Conservation (phyloP, 2,888 invertebrate species). For the Pycnomerus fuliginosus region DNA sequence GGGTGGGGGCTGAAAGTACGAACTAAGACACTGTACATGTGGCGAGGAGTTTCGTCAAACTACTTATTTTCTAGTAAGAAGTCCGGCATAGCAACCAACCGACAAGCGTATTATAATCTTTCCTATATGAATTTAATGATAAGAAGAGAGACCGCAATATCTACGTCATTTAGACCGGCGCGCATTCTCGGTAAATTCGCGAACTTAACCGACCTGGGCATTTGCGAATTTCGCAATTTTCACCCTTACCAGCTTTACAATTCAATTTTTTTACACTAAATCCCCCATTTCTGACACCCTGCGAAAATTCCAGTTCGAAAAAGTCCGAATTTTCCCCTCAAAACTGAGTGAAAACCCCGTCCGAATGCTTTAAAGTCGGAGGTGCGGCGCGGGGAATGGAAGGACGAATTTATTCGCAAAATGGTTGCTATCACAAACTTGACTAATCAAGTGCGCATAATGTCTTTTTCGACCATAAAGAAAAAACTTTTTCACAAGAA, state of each 20-base stretch:
- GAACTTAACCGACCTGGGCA: constrained; percentile 26
- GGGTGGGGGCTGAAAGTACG: constrained; percentile 19
- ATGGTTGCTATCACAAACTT: constrained; percentile 46
- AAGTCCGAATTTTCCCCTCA: constrained; percentile 34
- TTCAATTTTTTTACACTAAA: constrained; percentile 4
- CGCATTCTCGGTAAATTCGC: constrained; percentile 32
- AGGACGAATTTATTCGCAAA: constrained; percentile 42
- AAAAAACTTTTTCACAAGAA: too few relatives aligned
- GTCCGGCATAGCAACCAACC: constrained; percentile 43
- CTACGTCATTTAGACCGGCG: constrained; percentile 41
- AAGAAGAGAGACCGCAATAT: constrained; percentile 34
- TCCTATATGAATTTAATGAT: constrained; percentile 27
- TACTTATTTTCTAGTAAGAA: constrained; percentile 25
- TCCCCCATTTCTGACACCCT: constrained; percentile 4
- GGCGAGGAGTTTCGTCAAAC: constrained; percentile 23
- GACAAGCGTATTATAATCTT: constrained; percentile 35
- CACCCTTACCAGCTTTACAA: constrained; percentile 17
- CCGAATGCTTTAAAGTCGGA: constrained; percentile 45
- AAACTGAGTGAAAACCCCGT: constrained; percentile 35
- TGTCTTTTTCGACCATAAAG: constrained; percentile 19
- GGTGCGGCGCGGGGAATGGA: constrained; percentile 39
- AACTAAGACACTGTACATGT: constrained; percentile 20
- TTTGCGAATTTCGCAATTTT: constrained; percentile 33
- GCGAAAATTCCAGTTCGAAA: constrained; percentile 34
- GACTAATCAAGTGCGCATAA: constrained; percentile 37